These are phyloP conservation scores for Leiothrix lutea DNA, from an alignment of 2,113 vertebrate species.

Conservation along the genomic window DNA sequence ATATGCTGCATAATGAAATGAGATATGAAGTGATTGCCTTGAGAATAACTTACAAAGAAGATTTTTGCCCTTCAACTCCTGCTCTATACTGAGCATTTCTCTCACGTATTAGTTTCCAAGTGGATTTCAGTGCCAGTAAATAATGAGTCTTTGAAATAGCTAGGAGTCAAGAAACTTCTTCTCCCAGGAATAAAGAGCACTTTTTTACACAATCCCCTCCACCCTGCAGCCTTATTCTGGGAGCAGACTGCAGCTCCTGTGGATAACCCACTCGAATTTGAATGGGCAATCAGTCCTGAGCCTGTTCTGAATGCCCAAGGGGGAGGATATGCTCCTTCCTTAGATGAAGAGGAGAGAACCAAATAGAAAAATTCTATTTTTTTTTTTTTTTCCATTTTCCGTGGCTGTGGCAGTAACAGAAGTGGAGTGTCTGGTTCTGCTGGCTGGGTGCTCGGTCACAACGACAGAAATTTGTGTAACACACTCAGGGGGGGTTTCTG, in stretches of 20 bases:
- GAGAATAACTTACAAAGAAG: constrained; percentile 13
- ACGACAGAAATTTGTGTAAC: background rate
- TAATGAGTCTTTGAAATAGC: constrained; percentile 20
- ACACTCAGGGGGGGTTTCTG: background rate
- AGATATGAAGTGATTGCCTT: background rate
- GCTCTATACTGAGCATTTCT: background rate
- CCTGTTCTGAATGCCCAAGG: background rate
- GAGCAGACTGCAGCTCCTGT: background rate
- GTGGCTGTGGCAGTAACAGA: background rate
- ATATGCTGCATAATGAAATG: constrained; percentile 23
- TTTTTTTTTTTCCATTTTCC: background rate
- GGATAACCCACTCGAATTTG: background rate
- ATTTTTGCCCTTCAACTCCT: constrained; percentile 3
- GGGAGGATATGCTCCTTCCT: background rate
- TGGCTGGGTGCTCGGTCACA: background rate
- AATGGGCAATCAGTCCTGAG: background rate
- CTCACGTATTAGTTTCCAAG: background rate
- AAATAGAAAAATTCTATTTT: background rate
- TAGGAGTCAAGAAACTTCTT: background rate
- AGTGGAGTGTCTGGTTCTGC: background rate
- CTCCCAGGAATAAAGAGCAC: background rate
- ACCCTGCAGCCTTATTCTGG: background rate
- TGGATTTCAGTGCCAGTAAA: constrained; percentile 1
- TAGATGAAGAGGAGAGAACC: background rate
- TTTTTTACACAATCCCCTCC: background rate